These are phyloP conservation scores for Celastrina argiolus DNA, from an alignment of 2,888 invertebrate species.

Conservation along the genomic window DNA sequence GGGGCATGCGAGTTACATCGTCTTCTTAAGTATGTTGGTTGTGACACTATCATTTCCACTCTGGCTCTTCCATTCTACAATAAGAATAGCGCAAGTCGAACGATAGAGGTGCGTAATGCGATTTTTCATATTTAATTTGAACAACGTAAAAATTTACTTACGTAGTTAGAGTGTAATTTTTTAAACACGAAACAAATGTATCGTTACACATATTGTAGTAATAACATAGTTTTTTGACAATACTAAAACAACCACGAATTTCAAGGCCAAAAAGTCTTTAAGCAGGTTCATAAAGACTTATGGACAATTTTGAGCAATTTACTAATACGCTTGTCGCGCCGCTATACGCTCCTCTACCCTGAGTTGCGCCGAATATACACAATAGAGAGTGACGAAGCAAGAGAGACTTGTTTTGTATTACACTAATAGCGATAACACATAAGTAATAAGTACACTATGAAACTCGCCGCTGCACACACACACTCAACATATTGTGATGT, in stretches of 20 bases:
- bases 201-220: not conserved
- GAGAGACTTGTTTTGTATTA: constrained; percentile 76
- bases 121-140: not conserved
- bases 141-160: too few species aligned
- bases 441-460: constrained; percentile 34
- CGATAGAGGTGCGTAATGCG: constrained; percentile 9
- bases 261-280: constrained; percentile 5
- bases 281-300: not conserved
- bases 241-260: not conserved
- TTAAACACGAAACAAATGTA: too few species aligned
- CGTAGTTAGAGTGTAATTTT: too few species aligned
- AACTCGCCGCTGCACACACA: constrained; percentile 58
- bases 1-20: not conserved
- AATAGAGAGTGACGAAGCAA: constrained; percentile 74
- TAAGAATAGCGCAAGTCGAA: constrained; percentile 36
- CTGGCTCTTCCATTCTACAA: constrained; percentile 49
- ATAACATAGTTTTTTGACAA: not conserved
- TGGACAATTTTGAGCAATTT: constrained; percentile 11
- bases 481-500: constrained; percentile 56
- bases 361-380: constrained; percentile 43
- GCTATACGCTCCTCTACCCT: constrained; percentile 10
- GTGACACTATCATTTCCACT: constrained; percentile 55
- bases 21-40: not conserved
- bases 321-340: not conserved
- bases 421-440: constrained; percentile 16